Base-by-base conservation (phyloP, 2,113 vertebrate species). In the Picathartes gymnocephalus region DNA sequence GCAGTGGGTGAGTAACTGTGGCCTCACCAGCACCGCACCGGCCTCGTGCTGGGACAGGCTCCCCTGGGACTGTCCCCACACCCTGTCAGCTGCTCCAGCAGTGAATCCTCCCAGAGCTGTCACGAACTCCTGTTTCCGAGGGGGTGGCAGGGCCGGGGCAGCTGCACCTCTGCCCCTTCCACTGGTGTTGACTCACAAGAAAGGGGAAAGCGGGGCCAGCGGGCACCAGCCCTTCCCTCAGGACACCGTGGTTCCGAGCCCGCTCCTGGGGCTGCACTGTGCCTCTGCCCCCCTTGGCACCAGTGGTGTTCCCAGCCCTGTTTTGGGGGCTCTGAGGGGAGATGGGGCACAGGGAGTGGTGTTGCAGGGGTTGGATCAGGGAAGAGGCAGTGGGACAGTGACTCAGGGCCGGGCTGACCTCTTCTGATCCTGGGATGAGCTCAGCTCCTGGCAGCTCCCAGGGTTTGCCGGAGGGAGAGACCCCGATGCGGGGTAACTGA, bases 401-500 rank as follows among this genome's bases (percentile, higher is more conserved):
- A 13, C 12, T 45, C 8, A 0, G 50, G 50, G 37, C 37, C 0
- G 9, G 53, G 40, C 65, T 68, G 80, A 7, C n/a, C 60, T 56
- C 6, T 3, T 37, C 19, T 42, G 54, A 50, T 57, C 53, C 54
- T 11, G 2, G 12, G 4, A 11, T 68, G 48, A 77, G 9, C 64
- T 60, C 73, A 25, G 72, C 70, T 85, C 65, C 48, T 51, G 64
- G 50, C 78, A 37, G 30, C 39, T 71, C 61, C 10, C 2, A 1
- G 61, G 35, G 25, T 68, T 21, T 40, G 42, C 68, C 0, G 3
- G 21, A 60, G 33, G 15, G 53, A 64, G 45, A 51, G 37, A 44
- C 40, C 65, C 56, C 0, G 0, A 2, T 14, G 73, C 5, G 5
- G 31, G 7, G 37, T 9, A 21, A 64, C 42, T 23, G 56, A 0